Evolutionary conservation across 1,140 invertebrate species (phyloP), one percentile per base, ranked within the genome.

Genomic region (Agraylea sexmaculata): DNA sequence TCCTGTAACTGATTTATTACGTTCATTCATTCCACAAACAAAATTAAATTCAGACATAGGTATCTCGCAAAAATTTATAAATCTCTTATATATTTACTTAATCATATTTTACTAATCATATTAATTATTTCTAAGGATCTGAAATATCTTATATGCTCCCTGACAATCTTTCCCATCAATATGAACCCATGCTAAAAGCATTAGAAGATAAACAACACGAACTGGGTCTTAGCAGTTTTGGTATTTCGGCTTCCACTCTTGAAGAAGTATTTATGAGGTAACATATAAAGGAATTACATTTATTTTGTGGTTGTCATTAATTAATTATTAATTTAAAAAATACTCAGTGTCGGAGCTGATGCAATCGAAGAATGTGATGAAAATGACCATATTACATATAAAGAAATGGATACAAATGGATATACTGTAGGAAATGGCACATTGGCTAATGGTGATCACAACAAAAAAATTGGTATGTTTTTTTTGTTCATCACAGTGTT

Each of bases 231-330:
- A 68, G 62, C 45, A 69, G 69, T 51, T 74, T 69, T 53, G 71
- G 73, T 10, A 62, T 89, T 7, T 85, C 85, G 0, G 70, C 87
- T 2, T 88, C 87, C 10, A 91, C 87, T 16, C 72, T 93, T 52
- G 87, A 93, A 64, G 86, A 92, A 71, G 87, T 93, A 3, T 92
- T 91, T 59, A 69, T 92, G 52, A 86, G 79, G 83, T 87, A 68
- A 62, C 66, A 59, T 18, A 34, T 20, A 29, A 13, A 16, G 25
- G 36, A 11, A 17, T 25, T 29, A 37, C 33, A 33, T 37, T 32
- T 21, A 22, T 39, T 36, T n/a, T 19, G 10, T 20, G 5, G 7
- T 34, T 10, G 15, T 36, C 15, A 32, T 7, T 7, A 32, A 37
- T 27, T 21, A 36, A 33, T 32, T 37, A 35, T 37, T 43, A 43